Base-by-base conservation (phyloP, 2,888 invertebrate species). In the Chrysodeixis includens region DNA sequence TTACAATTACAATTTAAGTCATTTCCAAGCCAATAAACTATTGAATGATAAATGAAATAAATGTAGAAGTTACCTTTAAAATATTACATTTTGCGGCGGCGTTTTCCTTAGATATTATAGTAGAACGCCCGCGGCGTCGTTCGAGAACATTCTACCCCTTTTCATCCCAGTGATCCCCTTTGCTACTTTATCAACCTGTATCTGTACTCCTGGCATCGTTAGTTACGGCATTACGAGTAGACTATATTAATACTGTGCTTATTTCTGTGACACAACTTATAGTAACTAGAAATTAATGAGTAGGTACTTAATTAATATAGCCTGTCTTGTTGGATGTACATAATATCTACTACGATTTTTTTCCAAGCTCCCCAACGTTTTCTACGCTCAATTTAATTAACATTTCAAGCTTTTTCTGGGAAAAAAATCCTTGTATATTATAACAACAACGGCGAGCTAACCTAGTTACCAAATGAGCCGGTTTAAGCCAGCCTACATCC, bases 141-240 rank as follows among this genome's bases (percentile, higher is more conserved):
- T 58, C 76, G 73, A 70, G 67, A 73, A 70, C 54, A 66, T 62
- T 73, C 70, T 76, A 66, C 69, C 67, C 73, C 62, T 76, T 79
- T 73, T 66, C 74, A 79, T 68, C 64, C 77, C 67, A 60, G 56
- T 76, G 55, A 76, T 73, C 67, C 74, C 79, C 63, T 77, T 69
- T 30, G 79, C 69, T 69, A 76, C 69, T 69, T 73, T 63, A 73
- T 79, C 73, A 77, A 69, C 61, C 66, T 69, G 59, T 69, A 64
- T 69, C 49, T 56, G 64, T 40, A 44, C 32, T 20, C 1, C 8
- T 3, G 20, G 18, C 20, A 49, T 18, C 46, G 18, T 46, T 16
- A n/a, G 40, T n/a, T 46, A 44, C 16, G 18, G 20, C 46, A 46
- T 46, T 18, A 46, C 16, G 16, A 20, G 20, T 20, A 2, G 9